Conservation (phyloP, 2,888 invertebrate species). For the Romanomermis culicivorax region DNA sequence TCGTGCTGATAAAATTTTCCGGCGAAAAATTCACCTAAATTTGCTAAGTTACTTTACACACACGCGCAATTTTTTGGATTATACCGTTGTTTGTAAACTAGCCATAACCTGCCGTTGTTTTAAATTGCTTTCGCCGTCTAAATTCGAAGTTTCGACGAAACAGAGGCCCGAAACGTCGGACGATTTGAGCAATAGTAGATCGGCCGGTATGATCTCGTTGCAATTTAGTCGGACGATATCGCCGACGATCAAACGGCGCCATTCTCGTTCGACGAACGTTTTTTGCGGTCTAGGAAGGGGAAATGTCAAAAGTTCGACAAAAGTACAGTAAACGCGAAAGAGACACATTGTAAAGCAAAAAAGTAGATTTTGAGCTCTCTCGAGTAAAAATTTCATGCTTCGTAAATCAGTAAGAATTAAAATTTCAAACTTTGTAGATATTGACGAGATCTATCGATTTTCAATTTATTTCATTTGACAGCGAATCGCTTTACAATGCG, state of each 20-base stretch:
- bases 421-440: too few relatives aligned
- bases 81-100: constrained; percentile 1
- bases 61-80: background rate
- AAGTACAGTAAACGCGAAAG: background rate
- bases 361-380: background rate
- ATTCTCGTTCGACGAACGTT: constrained; percentile 47
- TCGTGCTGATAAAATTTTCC: constrained; percentile 45
- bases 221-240: constrained; percentile 84
- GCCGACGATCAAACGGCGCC: constrained; percentile 74
- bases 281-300: constrained; percentile 10
- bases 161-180: constrained; percentile 70
- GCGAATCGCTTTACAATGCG: too few relatives aligned
- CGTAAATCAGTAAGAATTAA: background rate
- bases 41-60: background rate
- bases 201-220: constrained; percentile 88
- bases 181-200: constrained; percentile 64
- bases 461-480: too few relatives aligned
- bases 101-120: constrained; percentile 69
- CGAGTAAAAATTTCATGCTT: background rate
- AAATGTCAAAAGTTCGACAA: background rate
- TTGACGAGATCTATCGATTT: too few relatives aligned
- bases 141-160: constrained; percentile 81
- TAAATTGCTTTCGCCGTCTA: constrained; percentile 85
- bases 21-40: constrained; percentile 16
- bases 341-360: background rate